Evolutionary conservation across 2,113 vertebrate species (phyloP).

Genomic region (Pomatostomus ruficeps): DNA sequence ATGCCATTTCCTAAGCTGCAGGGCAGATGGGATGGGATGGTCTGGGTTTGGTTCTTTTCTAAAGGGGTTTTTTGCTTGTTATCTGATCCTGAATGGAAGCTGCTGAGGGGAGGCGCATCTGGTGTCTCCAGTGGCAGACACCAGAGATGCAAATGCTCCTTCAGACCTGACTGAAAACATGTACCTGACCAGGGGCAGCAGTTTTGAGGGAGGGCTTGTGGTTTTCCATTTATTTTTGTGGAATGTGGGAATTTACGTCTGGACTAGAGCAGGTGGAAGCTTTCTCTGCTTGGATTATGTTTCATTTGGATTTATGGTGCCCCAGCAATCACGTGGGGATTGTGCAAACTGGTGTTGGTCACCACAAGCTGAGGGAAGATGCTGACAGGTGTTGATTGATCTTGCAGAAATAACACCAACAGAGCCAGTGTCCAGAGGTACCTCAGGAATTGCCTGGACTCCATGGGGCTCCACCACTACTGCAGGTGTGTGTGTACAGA

Average conservation of each 20-base stretch:
- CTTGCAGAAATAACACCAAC: not conserved
- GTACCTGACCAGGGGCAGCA: not conserved
- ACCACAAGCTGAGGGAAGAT: not conserved
- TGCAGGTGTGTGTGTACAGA: not conserved
- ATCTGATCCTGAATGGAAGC: not conserved
- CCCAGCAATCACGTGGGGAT: fast-evolving
- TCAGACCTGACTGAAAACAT: not conserved
- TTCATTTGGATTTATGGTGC: not conserved
- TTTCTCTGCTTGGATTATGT: not conserved
- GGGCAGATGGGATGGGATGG: not conserved
- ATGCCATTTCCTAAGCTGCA: not conserved
- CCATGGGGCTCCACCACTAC: not conserved
- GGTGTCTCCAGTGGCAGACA: not conserved
- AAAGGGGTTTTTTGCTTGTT: not conserved
- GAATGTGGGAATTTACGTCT: not conserved
- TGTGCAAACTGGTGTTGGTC: fast-evolving
- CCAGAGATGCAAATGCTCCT: not conserved
- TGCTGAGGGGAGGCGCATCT: not conserved
- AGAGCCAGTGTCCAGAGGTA: not conserved
- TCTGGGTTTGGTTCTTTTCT: not conserved
- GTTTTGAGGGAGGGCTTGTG: not conserved
- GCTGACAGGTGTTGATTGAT: not conserved
- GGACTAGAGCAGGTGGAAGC: not conserved
- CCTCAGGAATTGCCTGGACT: not conserved
- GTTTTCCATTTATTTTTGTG: not conserved